Conservation (phyloP, 64 coral and sea anemone species). For the Trachythela sp. region DNA sequence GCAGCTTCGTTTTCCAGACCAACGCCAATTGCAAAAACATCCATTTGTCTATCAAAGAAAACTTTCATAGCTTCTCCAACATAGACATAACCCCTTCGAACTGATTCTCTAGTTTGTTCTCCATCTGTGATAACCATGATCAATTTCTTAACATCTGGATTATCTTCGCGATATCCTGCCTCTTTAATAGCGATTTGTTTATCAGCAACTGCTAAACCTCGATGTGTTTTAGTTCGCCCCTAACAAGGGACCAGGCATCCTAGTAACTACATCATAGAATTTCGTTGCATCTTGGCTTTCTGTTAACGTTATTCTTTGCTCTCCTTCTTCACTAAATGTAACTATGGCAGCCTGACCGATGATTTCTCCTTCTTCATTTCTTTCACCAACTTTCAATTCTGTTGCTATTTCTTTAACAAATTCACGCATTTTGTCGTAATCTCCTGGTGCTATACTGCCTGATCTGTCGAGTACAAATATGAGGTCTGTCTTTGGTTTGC, state of each 20-base stretch:
- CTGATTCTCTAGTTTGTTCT: conserved; percentile 32
- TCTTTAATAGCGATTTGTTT: conserved; percentile 21
- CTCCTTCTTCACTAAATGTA: conserved; percentile 37
- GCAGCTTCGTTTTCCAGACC: not conserved
- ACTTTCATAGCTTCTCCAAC: conserved; percentile 27
- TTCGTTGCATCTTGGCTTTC: conserved; percentile 7
- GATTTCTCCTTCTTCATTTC: conserved; percentile 29
- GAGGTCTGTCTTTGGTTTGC: not conserved
- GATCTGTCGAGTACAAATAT: conserved; percentile 15
- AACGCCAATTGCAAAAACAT: conserved; percentile 33
- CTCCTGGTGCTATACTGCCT: not conserved
- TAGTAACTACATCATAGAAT: not conserved
- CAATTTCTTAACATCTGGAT: conserved; percentile 34
- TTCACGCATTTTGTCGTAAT: conserved; percentile 33
- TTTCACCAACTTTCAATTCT: conserved; percentile 36
- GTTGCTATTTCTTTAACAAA: conserved; percentile 27
- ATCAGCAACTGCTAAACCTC: conserved; percentile 17
- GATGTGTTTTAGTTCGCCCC: conserved; percentile 30
- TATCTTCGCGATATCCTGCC: conserved; percentile 31
- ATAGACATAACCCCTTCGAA: conserved; percentile 1
- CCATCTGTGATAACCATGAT: conserved; percentile 43
- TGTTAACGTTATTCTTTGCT: conserved; percentile 12
- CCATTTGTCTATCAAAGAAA: conserved; percentile 41
- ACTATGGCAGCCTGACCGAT: conserved; percentile 37
- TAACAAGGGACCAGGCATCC: not conserved